Evolutionary conservation across 1,140 invertebrate species (phyloP).

Genomic region (Zaprionus ghesquierei): DNA sequence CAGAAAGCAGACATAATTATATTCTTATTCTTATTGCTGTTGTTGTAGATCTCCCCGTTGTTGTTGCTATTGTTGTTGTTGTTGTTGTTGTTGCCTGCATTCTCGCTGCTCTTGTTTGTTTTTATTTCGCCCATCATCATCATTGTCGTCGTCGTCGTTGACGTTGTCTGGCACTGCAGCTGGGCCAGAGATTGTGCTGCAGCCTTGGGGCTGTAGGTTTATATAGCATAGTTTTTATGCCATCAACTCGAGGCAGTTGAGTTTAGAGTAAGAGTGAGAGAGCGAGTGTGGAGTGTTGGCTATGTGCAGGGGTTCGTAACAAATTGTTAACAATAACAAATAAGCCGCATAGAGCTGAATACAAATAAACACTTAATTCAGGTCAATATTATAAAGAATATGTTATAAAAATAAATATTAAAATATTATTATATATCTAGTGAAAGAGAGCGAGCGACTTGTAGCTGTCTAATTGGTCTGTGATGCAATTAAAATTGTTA

Average conservation of each 20-base stretch:
- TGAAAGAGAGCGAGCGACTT: background rate
- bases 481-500: no score
- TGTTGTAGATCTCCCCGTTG: slow-evolving; percentile 11
- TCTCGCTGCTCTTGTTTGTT: slow-evolving; percentile 14
- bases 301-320: background rate
- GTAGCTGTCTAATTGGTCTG: no score
- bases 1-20: slow-evolving; percentile 67
- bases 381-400: no score
- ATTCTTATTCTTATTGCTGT: slow-evolving; percentile 37
- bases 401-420: no score
- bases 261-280: background rate
- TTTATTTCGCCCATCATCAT: slow-evolving; percentile 28
- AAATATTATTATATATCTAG: no score
- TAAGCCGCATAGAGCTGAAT: no score
- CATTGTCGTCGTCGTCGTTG: slow-evolving; percentile 27
- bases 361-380: no score
- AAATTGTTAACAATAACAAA: background rate
- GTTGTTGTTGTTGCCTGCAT: slow-evolving; percentile 6
- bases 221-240: slow-evolving; percentile 22
- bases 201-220: slow-evolving; percentile 24
- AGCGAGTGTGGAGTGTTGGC: background rate
- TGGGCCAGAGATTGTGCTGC: slow-evolving; percentile 6
- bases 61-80: slow-evolving; percentile 22
- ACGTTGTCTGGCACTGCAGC: background rate
- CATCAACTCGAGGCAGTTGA: background rate